Evolutionary conservation across 1,140 invertebrate species (phyloP).

Genomic region (Meloidogyne exigua): DNA sequence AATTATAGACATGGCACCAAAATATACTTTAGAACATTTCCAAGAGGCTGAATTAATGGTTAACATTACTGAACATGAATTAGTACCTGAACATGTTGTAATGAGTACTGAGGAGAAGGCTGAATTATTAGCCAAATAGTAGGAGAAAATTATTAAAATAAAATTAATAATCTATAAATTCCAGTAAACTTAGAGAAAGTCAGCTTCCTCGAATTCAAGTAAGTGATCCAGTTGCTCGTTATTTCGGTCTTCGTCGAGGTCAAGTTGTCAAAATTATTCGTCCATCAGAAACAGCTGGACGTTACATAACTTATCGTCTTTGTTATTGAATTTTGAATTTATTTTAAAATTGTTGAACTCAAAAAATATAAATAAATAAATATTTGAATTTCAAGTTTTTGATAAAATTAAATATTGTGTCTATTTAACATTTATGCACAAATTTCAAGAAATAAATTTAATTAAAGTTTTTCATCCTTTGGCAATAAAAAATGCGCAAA

Average conservation of each 20-base stretch:
- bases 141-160: slow-evolving; percentile 64
- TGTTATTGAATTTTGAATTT: slow-evolving; percentile 4
- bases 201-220: slow-evolving; percentile 98
- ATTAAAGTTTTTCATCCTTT: no score
- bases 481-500: not conserved
- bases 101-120: slow-evolving; percentile 91
- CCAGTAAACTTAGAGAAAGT: slow-evolving; percentile 90
- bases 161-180: not conserved
- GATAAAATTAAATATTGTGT: no score
- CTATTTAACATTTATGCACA: no score
- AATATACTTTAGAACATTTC: slow-evolving; percentile 98
- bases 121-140: slow-evolving; percentile 87
- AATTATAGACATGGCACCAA: slow-evolving; percentile 94
- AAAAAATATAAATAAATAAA: no score
- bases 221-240: slow-evolving; percentile 93
- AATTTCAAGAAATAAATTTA: no score
- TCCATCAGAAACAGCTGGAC: slow-evolving; percentile 92
- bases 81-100: slow-evolving; percentile 97
- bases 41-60: slow-evolving; percentile 94
- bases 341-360: not conserved
- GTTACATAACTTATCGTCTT: slow-evolving; percentile 91
- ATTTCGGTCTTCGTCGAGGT: slow-evolving; percentile 92
- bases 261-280: slow-evolving; percentile 97
- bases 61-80: slow-evolving; percentile 98
- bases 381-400: no score